phyloP scores from a whole-genome alignment of 2,797 vertebrate species.

The Enteromius treurensis region DNA sequence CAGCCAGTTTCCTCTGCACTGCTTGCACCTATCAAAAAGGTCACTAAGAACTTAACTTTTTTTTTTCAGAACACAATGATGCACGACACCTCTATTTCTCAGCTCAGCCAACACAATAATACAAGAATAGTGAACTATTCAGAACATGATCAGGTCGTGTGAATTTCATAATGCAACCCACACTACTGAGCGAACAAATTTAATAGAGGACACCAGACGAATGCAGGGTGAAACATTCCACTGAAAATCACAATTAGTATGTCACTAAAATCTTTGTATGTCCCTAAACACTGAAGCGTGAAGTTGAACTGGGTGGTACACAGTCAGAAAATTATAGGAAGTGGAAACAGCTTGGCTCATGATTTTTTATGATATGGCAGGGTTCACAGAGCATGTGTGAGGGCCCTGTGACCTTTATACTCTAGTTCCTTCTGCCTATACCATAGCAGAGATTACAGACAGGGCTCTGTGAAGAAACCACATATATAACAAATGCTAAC shows the following conservation, averaged over 20 bases:
- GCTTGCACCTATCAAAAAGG: not conserved
- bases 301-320: constrained; percentile 57
- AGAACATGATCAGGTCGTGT: constrained; percentile 27
- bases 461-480: not conserved
- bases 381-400: constrained; percentile 47
- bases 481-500: not conserved
- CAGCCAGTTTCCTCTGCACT: not conserved
- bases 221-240: not conserved
- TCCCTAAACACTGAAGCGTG: not conserved
- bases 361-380: constrained; percentile 52
- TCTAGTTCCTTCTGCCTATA: not conserved
- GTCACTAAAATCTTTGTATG: not conserved
- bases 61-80: not conserved
- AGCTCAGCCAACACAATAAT: not conserved
- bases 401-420: constrained; percentile 36
- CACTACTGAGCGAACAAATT: not conserved
- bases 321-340: constrained; percentile 54
- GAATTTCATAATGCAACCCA: not conserved
- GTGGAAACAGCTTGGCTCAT: constrained; percentile 56
- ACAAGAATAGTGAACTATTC: not conserved
- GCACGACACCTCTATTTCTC: not conserved
- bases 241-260: not conserved
- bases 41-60: not conserved
- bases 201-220: not conserved
- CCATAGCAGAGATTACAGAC: not conserved